phyloP scores from a whole-genome alignment of 2,113 vertebrate genomes.

The Zootoca vivipara region DNA sequence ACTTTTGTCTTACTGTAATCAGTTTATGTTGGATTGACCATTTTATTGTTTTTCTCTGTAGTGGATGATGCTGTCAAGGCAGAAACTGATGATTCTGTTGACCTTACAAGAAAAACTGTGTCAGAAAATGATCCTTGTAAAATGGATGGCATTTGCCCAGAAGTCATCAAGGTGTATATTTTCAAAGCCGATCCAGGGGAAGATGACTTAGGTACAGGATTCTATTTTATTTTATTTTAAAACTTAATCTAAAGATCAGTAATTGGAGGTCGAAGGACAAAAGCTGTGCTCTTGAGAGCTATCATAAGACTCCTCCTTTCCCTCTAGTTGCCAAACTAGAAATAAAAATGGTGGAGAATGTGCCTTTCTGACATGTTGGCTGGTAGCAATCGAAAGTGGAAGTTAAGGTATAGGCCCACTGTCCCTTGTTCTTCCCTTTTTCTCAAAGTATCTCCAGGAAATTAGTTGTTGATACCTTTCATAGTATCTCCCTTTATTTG shows the following conservation, averaged over 20 bases:
- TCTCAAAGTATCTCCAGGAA: background rate
- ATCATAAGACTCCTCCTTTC: background rate
- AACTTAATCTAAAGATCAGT: background rate
- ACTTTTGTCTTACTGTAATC: slow-evolving; percentile 41
- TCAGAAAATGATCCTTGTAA: slow-evolving; percentile 91
- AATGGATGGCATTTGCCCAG: slow-evolving; percentile 90
- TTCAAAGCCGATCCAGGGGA: slow-evolving; percentile 98
- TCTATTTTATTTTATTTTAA: slow-evolving; percentile 41
- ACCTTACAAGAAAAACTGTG: slow-evolving; percentile 89
- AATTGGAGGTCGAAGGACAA: background rate
- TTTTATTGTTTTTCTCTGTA: slow-evolving; percentile 72
- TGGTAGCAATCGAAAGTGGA: background rate
- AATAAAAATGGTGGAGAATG: background rate
- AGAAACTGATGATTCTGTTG: slow-evolving; percentile 91
- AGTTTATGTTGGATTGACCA: slow-evolving; percentile 54
- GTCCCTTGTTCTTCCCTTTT: background rate
- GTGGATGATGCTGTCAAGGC: slow-evolving; percentile 98
- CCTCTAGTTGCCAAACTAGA: background rate
- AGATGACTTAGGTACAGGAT: slow-evolving; percentile 92
- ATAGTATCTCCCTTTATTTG: slow-evolving; percentile 37
- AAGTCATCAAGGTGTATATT: slow-evolving; percentile 99
- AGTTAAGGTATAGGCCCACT: background rate
- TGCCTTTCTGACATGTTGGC: background rate
- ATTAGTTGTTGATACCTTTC: background rate
- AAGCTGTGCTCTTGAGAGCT: background rate